A percentile compares a stretch with the other conserved stretches of the same genome.
These are phyloP conservation scores for Leptinotarsa peninsularis DNA, from an alignment of 2,888 invertebrate genomes.

Conservation along the genomic window DNA sequence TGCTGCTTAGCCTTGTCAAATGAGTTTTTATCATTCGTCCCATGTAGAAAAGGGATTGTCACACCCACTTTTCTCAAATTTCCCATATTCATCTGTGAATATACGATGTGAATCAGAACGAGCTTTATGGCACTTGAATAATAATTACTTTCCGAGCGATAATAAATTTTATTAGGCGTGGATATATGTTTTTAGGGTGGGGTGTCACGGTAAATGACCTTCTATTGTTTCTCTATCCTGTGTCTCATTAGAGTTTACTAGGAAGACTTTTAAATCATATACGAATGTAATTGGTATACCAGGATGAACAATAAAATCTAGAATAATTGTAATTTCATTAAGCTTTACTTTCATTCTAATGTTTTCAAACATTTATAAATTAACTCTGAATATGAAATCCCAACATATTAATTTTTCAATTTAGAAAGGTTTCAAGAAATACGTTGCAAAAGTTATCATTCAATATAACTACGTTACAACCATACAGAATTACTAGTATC, in stretches of 20 bases:
- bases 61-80: constrained; percentile 21
- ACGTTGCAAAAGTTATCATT: not conserved
- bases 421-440: too few relatives aligned
- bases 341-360: too few relatives aligned
- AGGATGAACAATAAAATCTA: not conserved
- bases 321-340: not conserved
- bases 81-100: constrained; percentile 19
- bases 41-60: not conserved
- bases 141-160: constrained; percentile 18
- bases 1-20: not conserved
- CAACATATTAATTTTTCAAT: too few relatives aligned
- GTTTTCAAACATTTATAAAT: too few relatives aligned
- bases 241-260: constrained; percentile 24
- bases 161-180: constrained; percentile 41
- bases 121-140: constrained; percentile 23
- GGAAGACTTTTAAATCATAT: not conserved
- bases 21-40: not conserved
- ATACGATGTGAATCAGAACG: constrained; percentile 22
- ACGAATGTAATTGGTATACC: not conserved
- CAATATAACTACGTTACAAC: constrained; percentile 4
- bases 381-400: too few relatives aligned
- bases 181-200: constrained; percentile 40
- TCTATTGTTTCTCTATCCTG: constrained; percentile 25
- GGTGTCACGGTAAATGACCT: constrained; percentile 44
- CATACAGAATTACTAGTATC: constrained; percentile 18